A percentile compares a stretch with the other conserved stretches of the same genome.
These are phyloP conservation scores for Plotosus lineatus DNA, from an alignment of 2,113 vertebrate species.

Conservation along the genomic window DNA sequence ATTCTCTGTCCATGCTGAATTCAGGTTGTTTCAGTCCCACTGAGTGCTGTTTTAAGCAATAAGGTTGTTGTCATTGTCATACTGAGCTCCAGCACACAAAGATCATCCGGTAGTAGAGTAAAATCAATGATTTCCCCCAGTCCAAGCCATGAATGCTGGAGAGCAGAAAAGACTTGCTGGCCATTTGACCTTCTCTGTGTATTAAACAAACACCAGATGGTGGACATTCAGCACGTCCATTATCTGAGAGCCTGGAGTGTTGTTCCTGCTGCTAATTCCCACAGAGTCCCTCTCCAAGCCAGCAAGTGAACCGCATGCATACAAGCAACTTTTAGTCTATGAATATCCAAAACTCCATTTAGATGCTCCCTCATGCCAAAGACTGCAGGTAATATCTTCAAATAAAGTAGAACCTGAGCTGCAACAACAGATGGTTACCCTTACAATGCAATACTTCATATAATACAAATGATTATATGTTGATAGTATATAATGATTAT, in stretches of 20 bases:
- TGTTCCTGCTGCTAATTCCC: conserved; percentile 84
- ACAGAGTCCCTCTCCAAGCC: conserved; percentile 81
- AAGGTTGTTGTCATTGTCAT: conserved; percentile 71
- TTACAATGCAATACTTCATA: background rate
- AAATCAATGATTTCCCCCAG: conserved; percentile 81
- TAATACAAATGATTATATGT: background rate
- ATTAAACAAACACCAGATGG: conserved; percentile 95
- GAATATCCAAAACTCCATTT: conserved; percentile 39
- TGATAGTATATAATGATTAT: too few species aligned
- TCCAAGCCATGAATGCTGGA: conserved; percentile 81
- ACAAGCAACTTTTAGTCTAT: conserved; percentile 73
- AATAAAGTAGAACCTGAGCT: background rate
- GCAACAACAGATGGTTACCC: conserved; percentile 1
- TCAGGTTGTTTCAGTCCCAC: conserved; percentile 53
- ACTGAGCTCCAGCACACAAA: conserved; percentile 76
- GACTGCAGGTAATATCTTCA: conserved; percentile 24
- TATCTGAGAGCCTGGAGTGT: conserved; percentile 79
- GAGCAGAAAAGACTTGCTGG: conserved; percentile 80
- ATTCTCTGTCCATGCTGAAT: conserved; percentile 47
- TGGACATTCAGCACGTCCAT: conserved; percentile 82
- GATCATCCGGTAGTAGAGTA: conserved; percentile 80
- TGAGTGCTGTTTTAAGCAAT: conserved; percentile 63
- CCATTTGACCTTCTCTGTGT: conserved; percentile 88
- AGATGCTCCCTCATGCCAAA: conserved; percentile 8
- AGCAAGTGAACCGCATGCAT: conserved; percentile 83